Conservation (phyloP, 2,888 invertebrate genomes). For the Drosophila buzzatii region DNA sequence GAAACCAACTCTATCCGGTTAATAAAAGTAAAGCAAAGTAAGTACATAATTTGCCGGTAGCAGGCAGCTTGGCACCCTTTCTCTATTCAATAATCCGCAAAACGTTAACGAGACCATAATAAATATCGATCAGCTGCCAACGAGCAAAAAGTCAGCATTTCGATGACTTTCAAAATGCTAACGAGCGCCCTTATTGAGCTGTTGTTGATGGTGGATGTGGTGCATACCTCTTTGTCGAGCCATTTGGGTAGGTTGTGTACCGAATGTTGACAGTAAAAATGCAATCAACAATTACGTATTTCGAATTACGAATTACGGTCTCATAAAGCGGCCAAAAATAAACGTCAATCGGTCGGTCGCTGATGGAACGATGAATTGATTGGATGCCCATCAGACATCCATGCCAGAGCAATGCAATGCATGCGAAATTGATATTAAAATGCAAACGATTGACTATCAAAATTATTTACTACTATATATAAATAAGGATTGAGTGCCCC, state of each 20-base stretch:
- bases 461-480: slow-evolving; percentile 63
- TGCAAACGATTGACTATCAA: slow-evolving; percentile 76
- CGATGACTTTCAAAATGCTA: slow-evolving; percentile 47
- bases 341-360: slow-evolving; percentile 70
- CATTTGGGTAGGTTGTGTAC: slow-evolving; percentile 14
- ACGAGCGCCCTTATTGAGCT: slow-evolving; percentile 71
- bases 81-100: slow-evolving; percentile 22
- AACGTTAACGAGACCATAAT: slow-evolving; percentile 36
- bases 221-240: slow-evolving; percentile 8
- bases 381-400: slow-evolving; percentile 40
- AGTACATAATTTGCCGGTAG: background rate
- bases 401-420: slow-evolving; percentile 6
- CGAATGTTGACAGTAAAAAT: slow-evolving; percentile 63
- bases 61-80: slow-evolving; percentile 8
- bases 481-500: slow-evolving; percentile 42
- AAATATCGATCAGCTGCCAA: slow-evolving; percentile 67
- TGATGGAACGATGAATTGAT: slow-evolving; percentile 55
- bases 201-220: slow-evolving; percentile 52
- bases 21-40: background rate
- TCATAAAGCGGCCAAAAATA: slow-evolving; percentile 79
- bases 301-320: slow-evolving; percentile 73
- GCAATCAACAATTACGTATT: slow-evolving; percentile 75
- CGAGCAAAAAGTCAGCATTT: slow-evolving; percentile 37
- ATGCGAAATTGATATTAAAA: slow-evolving; percentile 75
- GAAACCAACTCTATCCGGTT: background rate